phyloP scores from a whole-genome alignment of 2,797 vertebrate genomes.

The Myiotriccus ornatus region DNA sequence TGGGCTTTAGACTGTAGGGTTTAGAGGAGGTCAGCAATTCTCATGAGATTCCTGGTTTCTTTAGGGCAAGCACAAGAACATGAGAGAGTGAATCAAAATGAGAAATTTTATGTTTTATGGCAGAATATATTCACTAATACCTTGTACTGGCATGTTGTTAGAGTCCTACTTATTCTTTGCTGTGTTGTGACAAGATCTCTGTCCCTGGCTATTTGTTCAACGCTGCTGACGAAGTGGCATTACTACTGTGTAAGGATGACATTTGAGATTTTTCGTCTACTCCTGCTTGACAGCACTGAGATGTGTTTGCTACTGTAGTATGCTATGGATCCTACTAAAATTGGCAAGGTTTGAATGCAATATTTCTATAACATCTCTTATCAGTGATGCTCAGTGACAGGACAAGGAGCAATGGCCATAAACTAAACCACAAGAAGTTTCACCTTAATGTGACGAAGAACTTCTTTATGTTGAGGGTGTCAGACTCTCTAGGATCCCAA shows the following conservation, averaged over 20 bases:
- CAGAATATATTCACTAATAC: background rate
- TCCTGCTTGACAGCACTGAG: background rate
- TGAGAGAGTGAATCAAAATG: background rate
- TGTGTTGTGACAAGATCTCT: background rate
- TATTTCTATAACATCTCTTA: background rate
- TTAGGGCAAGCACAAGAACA: background rate
- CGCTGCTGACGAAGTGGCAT: background rate
- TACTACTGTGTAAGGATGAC: background rate
- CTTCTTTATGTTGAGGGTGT: background rate
- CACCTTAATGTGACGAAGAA: background rate
- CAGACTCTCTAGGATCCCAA: background rate
- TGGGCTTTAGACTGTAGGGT: background rate
- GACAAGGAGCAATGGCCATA: background rate
- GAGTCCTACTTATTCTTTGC: background rate
- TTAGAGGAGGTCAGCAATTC: background rate
- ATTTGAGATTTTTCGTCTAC: background rate
- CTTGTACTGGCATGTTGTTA: background rate
- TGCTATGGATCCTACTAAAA: background rate
- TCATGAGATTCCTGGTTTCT: background rate
- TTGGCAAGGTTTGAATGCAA: background rate
- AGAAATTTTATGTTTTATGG: background rate
- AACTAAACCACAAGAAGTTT: background rate
- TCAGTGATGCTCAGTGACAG: background rate
- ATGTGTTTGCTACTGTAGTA: background rate
- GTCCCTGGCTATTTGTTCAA: background rate